Evolutionary conservation across 2,113 vertebrate genomes (phyloP).

Genomic region (Kobus ellipsiprymnus): DNA sequence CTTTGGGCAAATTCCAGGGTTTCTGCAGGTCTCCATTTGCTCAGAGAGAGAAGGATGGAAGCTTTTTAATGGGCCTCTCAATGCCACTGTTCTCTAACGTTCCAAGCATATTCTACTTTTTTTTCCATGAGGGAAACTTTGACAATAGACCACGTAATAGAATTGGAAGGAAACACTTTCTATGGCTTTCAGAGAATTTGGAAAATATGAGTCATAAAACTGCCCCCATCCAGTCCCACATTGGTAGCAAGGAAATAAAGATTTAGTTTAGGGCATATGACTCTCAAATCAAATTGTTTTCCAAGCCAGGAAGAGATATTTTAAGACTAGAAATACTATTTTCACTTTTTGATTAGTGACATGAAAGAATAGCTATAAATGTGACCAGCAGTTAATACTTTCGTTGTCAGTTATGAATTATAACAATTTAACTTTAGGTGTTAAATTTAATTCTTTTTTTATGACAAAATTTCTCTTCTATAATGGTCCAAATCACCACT

Average conservation of each 20-base stretch:
- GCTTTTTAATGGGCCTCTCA: background rate
- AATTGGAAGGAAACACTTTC: conserved; percentile 37
- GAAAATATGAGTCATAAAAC: conserved; percentile 45
- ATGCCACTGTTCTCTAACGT: background rate
- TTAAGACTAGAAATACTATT: conserved; percentile 28
- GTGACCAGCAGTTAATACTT: conserved; percentile 27
- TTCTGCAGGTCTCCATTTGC: background rate
- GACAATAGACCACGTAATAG: conserved; percentile 21
- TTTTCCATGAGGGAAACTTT: conserved; percentile 21
- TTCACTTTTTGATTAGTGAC: conserved; percentile 30
- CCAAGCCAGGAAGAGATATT: conserved; percentile 28
- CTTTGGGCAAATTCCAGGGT: background rate
- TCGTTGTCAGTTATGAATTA: conserved; percentile 25
- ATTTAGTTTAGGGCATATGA: background rate
- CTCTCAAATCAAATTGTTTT: conserved; percentile 39
- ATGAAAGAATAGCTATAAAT: conserved; percentile 18
- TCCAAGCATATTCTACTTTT: background rate
- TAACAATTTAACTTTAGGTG: conserved; percentile 6
- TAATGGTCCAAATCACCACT: conserved; percentile 21
- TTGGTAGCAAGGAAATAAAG: conserved; percentile 39
- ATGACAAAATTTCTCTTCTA: conserved; percentile 29
- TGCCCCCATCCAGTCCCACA: background rate
- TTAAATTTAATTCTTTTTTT: conserved; percentile 31
- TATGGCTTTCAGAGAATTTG: conserved; percentile 34
- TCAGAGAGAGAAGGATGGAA: background rate